A percentile compares a stretch with the other conserved stretches of the same genome.
phyloP scores from a whole-genome alignment of 2,888 invertebrate genomes.

The Acleris laterana region DNA sequence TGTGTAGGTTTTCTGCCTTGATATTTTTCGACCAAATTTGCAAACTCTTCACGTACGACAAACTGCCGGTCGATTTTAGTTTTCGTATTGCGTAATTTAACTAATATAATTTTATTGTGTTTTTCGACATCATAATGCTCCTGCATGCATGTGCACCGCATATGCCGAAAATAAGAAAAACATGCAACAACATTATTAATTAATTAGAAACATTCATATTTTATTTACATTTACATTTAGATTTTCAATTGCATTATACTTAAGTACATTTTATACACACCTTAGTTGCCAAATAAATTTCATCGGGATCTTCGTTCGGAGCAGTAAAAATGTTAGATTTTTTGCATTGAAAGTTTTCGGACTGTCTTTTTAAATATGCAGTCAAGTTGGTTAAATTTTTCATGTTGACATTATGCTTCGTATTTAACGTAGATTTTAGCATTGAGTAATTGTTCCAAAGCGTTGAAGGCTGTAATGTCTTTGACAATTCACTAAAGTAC shows the following conservation, averaged over 20 bases:
- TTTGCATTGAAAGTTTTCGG: no score
- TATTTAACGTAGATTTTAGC: not conserved
- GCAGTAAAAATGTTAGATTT: no score
- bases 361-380: no score
- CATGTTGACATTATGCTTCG: not conserved
- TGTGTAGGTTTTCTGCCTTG: conserved; percentile 16
- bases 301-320: no score
- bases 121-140: conserved; percentile 5
- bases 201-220: no score
- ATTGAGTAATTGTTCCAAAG: conserved; percentile 7
- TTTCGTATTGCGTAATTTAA: conserved; percentile 31
- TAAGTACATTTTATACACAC: no score
- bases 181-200: not conserved
- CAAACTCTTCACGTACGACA: conserved; percentile 25
- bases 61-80: conserved; percentile 31
- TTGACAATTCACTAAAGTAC: not conserved
- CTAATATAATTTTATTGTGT: conserved; percentile 16
- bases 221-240: no score
- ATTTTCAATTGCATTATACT: no score
- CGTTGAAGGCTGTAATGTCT: conserved; percentile 2
- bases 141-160: conserved; percentile 22
- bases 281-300: no score
- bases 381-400: not conserved
- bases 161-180: conserved; percentile 15
- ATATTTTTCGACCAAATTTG: conserved; percentile 31